phyloP scores from a whole-genome alignment of 2,113 vertebrate genomes.

The Seriola dumerili region DNA sequence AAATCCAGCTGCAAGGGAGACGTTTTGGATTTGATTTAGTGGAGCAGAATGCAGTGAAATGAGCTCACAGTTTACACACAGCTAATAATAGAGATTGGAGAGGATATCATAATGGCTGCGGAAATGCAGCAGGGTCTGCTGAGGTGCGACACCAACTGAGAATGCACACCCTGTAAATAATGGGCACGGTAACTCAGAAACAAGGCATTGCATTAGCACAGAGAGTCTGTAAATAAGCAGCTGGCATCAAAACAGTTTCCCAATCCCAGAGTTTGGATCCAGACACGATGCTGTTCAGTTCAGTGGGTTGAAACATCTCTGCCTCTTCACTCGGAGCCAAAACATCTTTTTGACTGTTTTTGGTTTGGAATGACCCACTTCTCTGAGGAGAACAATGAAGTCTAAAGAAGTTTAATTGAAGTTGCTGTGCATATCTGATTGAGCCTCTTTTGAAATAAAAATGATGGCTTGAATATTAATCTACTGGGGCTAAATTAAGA shows the following conservation, averaged over 20 bases:
- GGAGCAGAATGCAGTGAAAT: constrained; percentile 30
- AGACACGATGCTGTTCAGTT: constrained; percentile 64
- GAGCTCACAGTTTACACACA: constrained; percentile 17
- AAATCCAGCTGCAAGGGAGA: constrained; percentile 25
- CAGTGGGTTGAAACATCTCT: constrained; percentile 73
- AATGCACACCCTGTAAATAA: constrained; percentile 56
- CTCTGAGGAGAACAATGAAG: constrained; percentile 65
- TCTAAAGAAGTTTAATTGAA: constrained; percentile 75
- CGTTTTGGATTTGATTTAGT: constrained; percentile 42
- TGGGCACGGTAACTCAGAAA: constrained; percentile 49
- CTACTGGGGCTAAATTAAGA: constrained; percentile 68
- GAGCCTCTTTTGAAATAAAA: constrained; percentile 69
- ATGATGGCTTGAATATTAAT: constrained; percentile 69
- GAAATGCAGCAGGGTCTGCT: constrained; percentile 31
- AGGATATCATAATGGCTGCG: constrained; percentile 28
- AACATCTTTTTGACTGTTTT: constrained; percentile 67
- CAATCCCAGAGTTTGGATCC: constrained; percentile 66
- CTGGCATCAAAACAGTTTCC: constrained; percentile 58
- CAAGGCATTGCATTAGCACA: constrained; percentile 55
- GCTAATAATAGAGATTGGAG: constrained; percentile 27
- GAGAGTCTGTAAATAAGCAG: constrained; percentile 67
- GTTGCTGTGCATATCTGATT: constrained; percentile 72
- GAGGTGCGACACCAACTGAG: constrained; percentile 23
- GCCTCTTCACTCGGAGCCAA: constrained; percentile 63
- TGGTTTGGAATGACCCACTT: constrained; percentile 72